Base-by-base conservation (phyloP, 1,140 invertebrate species). In the Drosophila equinoxialis region DNA sequence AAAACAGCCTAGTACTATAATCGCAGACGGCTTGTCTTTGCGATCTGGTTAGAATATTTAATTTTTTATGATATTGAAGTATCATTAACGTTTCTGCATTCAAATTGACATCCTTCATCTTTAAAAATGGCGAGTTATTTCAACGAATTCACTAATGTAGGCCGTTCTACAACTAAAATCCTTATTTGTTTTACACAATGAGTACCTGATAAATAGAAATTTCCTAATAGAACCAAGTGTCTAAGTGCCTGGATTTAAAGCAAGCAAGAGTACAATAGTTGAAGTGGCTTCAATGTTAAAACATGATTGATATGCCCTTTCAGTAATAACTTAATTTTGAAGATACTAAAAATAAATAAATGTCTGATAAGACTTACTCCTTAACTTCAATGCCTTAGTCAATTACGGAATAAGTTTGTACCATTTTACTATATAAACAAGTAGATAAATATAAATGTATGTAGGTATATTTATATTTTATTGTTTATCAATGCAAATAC, bases 341-440 rank as follows among this genome's bases (percentile, higher is more conserved):
- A 73, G 48, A 26, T 58, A 65, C 62, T 87, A 86, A 77, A 86
- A 87, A 86, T 87, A 86, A 77, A 87, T 48, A 71, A 72, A 79
- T 72, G 54, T 39, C 30, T 67, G 79, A 87, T 86, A 77, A 86
- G 67, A 48, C 14, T 8, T 13, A 42, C 42, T 14, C 5, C 7
- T 45, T 14, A 48, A 51, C 55, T 66, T 42, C 42, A 58, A 87
- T 79, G 84, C 77, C 67, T 62, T 63, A 71, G 76, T 69, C 83
- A 86, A 86, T 87, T 86, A 79, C 72, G 71, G 73, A 77, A 70
- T 77, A 71, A 65, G 77, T 71, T 71, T 69, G 81, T 82, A 82
- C 66, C 61, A 79, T 77, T 79, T 42, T n/a, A 51, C 61, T 68
- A 26, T 33, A 30, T 23, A 45, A 45, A 45, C n/a, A n/a, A 45